Percentiles rank a stretch among this genome's conserved stretches.
These are phyloP conservation scores for Corythornis leucogaster DNA, from an alignment of 2,797 vertebrate species.

Conservation along the genomic window DNA sequence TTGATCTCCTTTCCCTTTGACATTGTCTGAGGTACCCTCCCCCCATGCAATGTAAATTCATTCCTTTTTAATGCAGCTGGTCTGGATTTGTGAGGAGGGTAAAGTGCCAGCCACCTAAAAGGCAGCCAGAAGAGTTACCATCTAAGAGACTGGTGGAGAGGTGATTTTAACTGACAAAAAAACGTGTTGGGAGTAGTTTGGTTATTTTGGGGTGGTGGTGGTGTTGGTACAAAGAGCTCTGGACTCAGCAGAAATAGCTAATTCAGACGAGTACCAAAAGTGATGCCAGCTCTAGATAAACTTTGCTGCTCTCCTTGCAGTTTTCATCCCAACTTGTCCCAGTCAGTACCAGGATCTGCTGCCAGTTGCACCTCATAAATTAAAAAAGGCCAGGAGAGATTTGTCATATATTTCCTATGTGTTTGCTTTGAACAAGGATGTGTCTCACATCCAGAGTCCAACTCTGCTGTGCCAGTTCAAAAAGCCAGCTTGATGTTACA, in stretches of 20 bases:
- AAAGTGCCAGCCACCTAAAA: neutral
- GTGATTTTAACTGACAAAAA: slow-evolving; percentile 3
- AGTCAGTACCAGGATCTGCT: neutral
- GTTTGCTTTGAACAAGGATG: neutral
- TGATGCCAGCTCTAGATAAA: neutral
- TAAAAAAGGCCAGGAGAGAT: neutral
- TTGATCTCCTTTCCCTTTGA: too few relatives aligned
- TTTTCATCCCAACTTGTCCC: slow-evolving; percentile 1
- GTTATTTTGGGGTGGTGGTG: neutral
- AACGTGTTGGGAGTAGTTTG: neutral
- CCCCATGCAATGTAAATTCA: neutral
- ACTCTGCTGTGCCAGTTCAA: neutral
- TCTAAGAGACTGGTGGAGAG: neutral
- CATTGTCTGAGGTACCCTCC: neutral
- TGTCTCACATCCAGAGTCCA: neutral
- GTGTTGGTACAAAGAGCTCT: neutral
- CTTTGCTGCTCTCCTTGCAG: neutral
- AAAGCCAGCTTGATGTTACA: neutral
- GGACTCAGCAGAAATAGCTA: neutral
- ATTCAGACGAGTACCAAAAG: neutral
- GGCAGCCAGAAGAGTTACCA: neutral
- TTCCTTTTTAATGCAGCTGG: slow-evolving; percentile 1
- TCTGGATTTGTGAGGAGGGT: neutral
- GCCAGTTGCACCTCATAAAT: neutral
- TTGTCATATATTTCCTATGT: neutral